These are phyloP conservation scores for Lasioglossum pauxillum DNA, from an alignment of 2,888 invertebrate species.

Conservation along the genomic window DNA sequence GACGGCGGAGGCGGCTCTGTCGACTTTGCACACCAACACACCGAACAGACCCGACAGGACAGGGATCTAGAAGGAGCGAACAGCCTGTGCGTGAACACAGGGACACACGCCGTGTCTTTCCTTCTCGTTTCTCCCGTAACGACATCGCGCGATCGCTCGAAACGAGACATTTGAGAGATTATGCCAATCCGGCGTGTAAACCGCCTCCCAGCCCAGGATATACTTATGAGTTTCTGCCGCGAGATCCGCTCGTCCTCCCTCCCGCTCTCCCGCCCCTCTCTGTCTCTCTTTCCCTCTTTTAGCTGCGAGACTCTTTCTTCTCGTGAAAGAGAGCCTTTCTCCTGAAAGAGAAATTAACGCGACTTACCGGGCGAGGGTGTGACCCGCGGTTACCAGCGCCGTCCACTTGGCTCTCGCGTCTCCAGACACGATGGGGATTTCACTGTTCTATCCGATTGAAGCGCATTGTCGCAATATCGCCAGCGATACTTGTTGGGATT, in stretches of 20 bases:
- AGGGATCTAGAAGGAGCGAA: not conserved
- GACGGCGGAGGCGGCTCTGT: constrained; percentile 32
- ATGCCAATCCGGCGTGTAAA: constrained; percentile 79
- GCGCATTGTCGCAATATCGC: constrained; percentile 17
- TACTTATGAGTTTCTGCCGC: constrained; percentile 50
- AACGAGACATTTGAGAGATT: constrained; percentile 83
- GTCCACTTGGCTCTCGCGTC: not conserved
- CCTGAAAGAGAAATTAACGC: constrained; percentile 54
- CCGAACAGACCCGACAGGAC: not conserved
- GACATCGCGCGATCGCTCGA: constrained; percentile 76
- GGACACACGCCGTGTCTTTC: constrained; percentile 34
- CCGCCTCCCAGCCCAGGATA: constrained; percentile 50
- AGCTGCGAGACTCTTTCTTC: not conserved
- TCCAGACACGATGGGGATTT: constrained; percentile 31
- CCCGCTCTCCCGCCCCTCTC: no score
- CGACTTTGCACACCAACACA: constrained; percentile 44
- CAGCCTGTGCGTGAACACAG: constrained; percentile 3
- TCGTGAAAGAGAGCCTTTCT: not conserved
- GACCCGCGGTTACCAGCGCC: constrained; percentile 22
- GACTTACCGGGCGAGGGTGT: constrained; percentile 30
- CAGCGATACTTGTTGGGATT: not conserved
- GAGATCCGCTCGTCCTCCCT: not conserved
- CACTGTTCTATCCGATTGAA: constrained; percentile 20
- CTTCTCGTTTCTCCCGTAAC: constrained; percentile 69
- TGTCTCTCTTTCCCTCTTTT: not conserved